phyloP scores from a whole-genome alignment of 2,888 invertebrate genomes.

The Chydorus sphaericus region DNA sequence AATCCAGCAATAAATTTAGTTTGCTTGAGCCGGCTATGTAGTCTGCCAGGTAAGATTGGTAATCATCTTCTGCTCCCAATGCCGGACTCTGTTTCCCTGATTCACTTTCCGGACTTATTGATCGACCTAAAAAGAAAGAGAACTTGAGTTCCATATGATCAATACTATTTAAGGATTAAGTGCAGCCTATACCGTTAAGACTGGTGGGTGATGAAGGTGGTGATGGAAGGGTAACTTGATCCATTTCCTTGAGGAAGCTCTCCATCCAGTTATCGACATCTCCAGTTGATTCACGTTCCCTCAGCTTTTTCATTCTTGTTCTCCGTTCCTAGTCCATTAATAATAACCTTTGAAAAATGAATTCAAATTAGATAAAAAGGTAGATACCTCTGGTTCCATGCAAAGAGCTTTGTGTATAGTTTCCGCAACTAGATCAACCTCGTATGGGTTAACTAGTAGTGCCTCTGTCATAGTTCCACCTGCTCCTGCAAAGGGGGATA shows the following conservation, averaged over 20 bases:
- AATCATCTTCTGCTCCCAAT: conserved; percentile 5
- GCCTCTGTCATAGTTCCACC: conserved; percentile 31
- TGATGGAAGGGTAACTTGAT: conserved; percentile 20
- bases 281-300: conserved; percentile 27
- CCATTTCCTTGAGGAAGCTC: conserved; percentile 29
- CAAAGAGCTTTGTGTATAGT: conserved; percentile 30
- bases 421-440: conserved; percentile 30
- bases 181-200: no score
- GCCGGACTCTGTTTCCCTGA: no score
- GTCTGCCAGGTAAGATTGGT: conserved; percentile 16
- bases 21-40: conserved; percentile 28
- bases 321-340: no score
- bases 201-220: not conserved
- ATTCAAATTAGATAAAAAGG: no score
- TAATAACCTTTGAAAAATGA: no score
- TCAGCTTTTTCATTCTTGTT: conserved; percentile 30
- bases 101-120: no score
- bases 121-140: no score
- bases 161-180: no score
- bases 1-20: conserved; percentile 31
- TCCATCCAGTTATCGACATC: conserved; percentile 32
- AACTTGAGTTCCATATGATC: no score
- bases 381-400: conserved; percentile 32
- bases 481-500: conserved; percentile 33
- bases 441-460: conserved; percentile 31